Evolutionary conservation across 2,888 invertebrate species (phyloP).

Genomic region (Drosophila neotestacea): DNA sequence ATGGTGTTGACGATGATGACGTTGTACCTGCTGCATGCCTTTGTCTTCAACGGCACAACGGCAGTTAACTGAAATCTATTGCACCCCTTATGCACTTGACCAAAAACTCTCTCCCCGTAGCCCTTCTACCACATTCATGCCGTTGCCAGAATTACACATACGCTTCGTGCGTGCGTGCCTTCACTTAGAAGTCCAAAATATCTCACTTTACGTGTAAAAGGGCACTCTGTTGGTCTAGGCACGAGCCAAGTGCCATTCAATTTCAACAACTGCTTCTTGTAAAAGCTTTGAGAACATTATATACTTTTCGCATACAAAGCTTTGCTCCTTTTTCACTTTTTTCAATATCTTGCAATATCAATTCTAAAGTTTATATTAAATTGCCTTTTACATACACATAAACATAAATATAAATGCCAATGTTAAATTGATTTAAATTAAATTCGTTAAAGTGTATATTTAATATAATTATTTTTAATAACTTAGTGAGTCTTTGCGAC

Average conservation of each 20-base stretch:
- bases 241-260: neutral
- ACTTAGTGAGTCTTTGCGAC: too few relatives aligned
- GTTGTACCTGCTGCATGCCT: slow-evolving; percentile 35
- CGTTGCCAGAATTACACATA: slow-evolving; percentile 51
- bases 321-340: neutral
- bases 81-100: slow-evolving; percentile 46
- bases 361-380: too few relatives aligned
- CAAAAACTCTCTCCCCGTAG: slow-evolving; percentile 2
- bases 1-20: slow-evolving; percentile 18
- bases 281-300: neutral
- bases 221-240: neutral
- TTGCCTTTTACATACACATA: neutral
- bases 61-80: slow-evolving; percentile 74
- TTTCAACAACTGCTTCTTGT: neutral
- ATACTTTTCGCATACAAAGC: neutral
- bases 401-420: too few relatives aligned
- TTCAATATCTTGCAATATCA: too few relatives aligned
- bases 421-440: too few relatives aligned
- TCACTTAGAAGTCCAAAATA: slow-evolving; percentile 33
- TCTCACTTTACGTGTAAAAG: slow-evolving; percentile 39
- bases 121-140: neutral
- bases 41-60: slow-evolving; percentile 55
- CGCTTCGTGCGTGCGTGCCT: slow-evolving; percentile 51
- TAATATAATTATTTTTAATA: too few relatives aligned
- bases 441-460: too few relatives aligned